Evolutionary conservation across 1,140 invertebrate genomes (phyloP).

Genomic region (Cotesia typhae): DNA sequence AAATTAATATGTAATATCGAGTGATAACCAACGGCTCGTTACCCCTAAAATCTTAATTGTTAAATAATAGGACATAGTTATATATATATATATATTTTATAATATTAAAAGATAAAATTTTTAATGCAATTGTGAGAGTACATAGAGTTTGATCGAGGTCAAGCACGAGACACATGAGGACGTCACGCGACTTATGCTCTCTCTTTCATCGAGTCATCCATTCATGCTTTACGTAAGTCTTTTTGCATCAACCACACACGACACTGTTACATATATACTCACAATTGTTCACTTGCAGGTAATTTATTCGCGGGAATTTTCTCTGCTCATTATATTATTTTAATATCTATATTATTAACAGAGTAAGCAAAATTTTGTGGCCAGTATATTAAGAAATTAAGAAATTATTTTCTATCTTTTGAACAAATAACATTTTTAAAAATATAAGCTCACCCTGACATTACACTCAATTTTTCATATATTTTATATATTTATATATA

Average conservation of each 20-base stretch:
- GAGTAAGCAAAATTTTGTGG: no score
- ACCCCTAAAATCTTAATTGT: not conserved
- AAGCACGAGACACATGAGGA: slow-evolving; percentile 39
- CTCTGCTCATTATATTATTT: no score
- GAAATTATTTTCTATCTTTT: no score
- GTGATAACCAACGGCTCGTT: no score
- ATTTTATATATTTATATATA: no score
- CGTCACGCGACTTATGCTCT: slow-evolving; percentile 47
- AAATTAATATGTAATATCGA: not conserved
- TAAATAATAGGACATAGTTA: not conserved
- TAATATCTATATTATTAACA: no score
- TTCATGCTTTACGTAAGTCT: slow-evolving; percentile 20
- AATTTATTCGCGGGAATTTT: no score
- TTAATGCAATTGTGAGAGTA: not conserved
- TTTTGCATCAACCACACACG: slow-evolving; percentile 6
- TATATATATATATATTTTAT: not conserved
- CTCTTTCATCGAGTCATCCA: slow-evolving; percentile 35
- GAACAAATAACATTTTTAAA: no score
- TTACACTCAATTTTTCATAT: no score
- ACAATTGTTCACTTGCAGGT: slow-evolving; percentile 21
- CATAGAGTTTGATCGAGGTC: slow-evolving; percentile 32
- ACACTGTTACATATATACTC: slow-evolving; percentile 45
- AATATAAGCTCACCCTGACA: no score
- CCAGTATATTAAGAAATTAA: no score
- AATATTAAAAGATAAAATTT: not conserved